phyloP scores from a whole-genome alignment of 2,113 vertebrate genomes.

The Peromyscus polionotus region DNA sequence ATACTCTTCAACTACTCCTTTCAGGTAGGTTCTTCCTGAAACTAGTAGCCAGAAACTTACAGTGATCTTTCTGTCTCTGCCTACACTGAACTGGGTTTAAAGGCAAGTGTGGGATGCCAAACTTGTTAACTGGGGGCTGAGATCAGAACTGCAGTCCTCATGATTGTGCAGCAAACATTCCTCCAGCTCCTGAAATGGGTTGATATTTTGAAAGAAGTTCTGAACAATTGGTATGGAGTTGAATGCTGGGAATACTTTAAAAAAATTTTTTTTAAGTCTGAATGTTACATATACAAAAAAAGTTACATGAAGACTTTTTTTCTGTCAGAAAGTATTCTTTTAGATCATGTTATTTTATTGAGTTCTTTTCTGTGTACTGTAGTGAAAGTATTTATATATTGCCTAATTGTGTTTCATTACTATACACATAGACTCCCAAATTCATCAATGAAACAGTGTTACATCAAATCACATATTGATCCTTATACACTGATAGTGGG shows the following conservation, averaged over 20 bases:
- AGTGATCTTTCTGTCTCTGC: background rate
- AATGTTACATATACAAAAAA: constrained; percentile 34
- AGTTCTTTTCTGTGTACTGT: background rate
- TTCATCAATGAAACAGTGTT: background rate
- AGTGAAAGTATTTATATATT: background rate
- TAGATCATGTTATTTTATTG: background rate
- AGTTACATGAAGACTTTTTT: background rate
- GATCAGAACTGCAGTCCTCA: background rate
- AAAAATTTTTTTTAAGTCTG: background rate
- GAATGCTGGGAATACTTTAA: background rate
- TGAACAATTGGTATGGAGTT: background rate
- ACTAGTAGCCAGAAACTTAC: background rate
- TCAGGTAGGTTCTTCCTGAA: background rate
- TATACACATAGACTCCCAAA: background rate
- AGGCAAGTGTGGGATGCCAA: background rate
- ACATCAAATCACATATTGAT: background rate
- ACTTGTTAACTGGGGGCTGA: background rate
- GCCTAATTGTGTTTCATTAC: background rate
- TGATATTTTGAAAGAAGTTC: constrained; percentile 33
- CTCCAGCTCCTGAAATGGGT: background rate
- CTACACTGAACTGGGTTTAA: background rate
- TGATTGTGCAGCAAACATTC: background rate
- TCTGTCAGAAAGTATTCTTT: background rate
- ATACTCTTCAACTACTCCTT: background rate
- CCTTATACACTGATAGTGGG: background rate